Percentiles rank a stretch among this genome's conserved stretches.
These are phyloP conservation scores for Rhyacichthys aspro DNA, from an alignment of 2,797 vertebrate genomes.

Conservation along the genomic window DNA sequence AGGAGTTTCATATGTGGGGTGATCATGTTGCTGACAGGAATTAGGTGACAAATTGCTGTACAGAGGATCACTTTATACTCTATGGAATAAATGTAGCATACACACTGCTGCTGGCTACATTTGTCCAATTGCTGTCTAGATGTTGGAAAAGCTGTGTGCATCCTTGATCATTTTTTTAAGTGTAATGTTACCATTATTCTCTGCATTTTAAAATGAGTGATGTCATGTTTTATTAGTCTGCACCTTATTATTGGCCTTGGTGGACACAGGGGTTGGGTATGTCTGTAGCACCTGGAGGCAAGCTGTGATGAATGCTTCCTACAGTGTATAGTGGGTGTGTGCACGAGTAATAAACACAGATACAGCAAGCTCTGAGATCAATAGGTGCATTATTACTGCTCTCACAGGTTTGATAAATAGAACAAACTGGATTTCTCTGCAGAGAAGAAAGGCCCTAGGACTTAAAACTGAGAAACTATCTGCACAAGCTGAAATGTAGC, in stretches of 20 bases:
- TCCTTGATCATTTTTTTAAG: no score
- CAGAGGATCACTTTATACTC: constrained; percentile 15
- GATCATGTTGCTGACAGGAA: constrained; percentile 1
- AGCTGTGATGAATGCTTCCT: constrained; percentile 39
- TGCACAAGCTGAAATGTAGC: neutral
- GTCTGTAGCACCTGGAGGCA: constrained; percentile 17
- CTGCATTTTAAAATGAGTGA: no score
- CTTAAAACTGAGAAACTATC: constrained; percentile 3
- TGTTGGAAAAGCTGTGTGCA: no score
- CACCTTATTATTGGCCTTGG: neutral
- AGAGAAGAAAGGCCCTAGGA: constrained; percentile 6
- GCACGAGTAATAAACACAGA: constrained; percentile 47
- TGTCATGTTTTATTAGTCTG: no score
- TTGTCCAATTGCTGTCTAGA: no score
- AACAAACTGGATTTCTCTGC: constrained; percentile 38
- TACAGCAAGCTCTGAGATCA: constrained; percentile 39
- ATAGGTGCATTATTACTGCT: constrained; percentile 48
- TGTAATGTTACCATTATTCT: no score
- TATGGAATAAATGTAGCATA: neutral
- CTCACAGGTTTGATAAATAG: constrained; percentile 46
- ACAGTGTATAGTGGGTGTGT: constrained; percentile 20
- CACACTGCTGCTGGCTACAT: no score
- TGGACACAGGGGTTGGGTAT: neutral
- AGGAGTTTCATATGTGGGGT: constrained; percentile 15
- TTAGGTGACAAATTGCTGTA: constrained; percentile 7